phyloP scores from a whole-genome alignment of 2,113 vertebrate genomes.

The Casuarius casuarius region DNA sequence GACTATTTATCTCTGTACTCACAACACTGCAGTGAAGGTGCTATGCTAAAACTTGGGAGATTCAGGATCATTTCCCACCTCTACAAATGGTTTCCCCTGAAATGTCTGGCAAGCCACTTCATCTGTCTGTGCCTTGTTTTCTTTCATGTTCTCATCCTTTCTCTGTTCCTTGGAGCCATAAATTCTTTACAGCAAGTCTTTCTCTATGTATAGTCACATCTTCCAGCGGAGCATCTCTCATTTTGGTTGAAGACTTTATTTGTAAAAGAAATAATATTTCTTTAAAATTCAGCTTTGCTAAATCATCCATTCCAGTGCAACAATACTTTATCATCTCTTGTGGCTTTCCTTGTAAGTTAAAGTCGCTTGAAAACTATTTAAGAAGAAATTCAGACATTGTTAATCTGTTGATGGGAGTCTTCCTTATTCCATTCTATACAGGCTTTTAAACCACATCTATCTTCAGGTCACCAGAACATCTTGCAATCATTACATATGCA shows the following conservation, averaged over 20 bases:
- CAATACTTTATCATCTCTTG: neutral
- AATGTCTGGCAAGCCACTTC: neutral
- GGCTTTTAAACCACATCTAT: neutral
- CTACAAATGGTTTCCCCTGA: neutral
- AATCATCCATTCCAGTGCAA: neutral
- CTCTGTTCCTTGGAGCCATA: neutral
- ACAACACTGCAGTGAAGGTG: neutral
- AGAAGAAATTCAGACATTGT: neutral
- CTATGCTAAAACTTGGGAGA: neutral
- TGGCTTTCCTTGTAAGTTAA: too few relatives aligned
- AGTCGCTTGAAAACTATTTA: neutral
- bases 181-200: neutral
- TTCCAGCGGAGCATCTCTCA: neutral
- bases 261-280: neutral
- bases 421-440: neutral
- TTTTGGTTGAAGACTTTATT: constrained; percentile 26
- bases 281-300: constrained; percentile 10
- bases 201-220: neutral
- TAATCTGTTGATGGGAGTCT: neutral
- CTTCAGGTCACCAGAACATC: neutral
- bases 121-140: neutral
- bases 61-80: neutral
- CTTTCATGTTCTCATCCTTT: neutral
- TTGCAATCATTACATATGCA: neutral
- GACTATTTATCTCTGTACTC: neutral